Conservation (phyloP, 2,113 vertebrate species). For the Oncorhynchus kisutch region DNA sequence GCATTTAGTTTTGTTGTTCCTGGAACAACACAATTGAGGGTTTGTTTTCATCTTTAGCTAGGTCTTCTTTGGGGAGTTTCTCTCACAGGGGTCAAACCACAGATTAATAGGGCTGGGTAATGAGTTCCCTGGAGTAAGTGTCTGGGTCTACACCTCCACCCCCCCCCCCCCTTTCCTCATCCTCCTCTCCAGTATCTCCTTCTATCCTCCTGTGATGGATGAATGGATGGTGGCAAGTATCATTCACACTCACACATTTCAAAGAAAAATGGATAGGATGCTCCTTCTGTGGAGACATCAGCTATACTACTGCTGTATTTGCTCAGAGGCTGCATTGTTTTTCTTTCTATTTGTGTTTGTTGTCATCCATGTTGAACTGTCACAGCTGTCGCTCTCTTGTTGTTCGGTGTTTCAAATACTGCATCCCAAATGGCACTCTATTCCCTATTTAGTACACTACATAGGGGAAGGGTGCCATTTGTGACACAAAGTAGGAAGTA, state of each 20-base stretch:
- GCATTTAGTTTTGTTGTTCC: too few relatives aligned
- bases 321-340: slow-evolving; percentile 53
- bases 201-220: slow-evolving; percentile 46
- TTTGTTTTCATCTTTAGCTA: slow-evolving; percentile 66
- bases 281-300: slow-evolving; percentile 72
- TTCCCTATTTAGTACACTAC: too few relatives aligned
- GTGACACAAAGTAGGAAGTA: too few relatives aligned
- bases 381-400: slow-evolving; percentile 57
- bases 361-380: slow-evolving; percentile 63
- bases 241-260: slow-evolving; percentile 74
- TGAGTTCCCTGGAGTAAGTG: slow-evolving; percentile 76
- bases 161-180: slow-evolving; percentile 40
- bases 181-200: slow-evolving; percentile 38
- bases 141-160: slow-evolving; percentile 53
- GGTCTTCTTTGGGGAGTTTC: slow-evolving; percentile 63
- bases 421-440: too few relatives aligned
- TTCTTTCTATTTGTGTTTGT: slow-evolving; percentile 70
- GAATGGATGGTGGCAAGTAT: slow-evolving; percentile 72
- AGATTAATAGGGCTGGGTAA: slow-evolving; percentile 79
- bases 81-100: slow-evolving; percentile 77
- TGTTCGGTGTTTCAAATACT: slow-evolving; percentile 37
- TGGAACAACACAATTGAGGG: too few relatives aligned
- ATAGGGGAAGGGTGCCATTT: too few relatives aligned
- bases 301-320: slow-evolving; percentile 53
- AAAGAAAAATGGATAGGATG: slow-evolving; percentile 68